phyloP scores from a whole-genome alignment of 2,797 vertebrate genomes.

The Pteropus rufus region DNA sequence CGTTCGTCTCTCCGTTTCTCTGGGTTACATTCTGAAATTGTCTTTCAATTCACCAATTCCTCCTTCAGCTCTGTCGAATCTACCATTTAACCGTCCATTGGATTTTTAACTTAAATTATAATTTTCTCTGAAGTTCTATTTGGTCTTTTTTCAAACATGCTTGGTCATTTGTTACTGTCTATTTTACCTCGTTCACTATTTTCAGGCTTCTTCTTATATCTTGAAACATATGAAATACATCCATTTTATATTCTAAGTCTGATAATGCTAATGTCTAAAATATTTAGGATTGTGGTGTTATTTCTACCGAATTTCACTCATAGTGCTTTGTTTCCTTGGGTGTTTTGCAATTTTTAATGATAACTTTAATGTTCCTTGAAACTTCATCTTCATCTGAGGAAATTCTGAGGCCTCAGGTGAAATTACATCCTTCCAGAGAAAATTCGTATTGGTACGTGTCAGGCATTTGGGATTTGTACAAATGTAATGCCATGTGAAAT shows the following conservation, averaged over 20 bases:
- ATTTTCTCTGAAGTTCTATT: not conserved
- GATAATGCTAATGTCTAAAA: not conserved
- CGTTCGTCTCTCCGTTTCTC: not conserved
- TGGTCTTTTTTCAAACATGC: not conserved
- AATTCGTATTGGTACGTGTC: not conserved
- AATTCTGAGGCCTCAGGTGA: not conserved
- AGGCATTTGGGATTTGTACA: not conserved
- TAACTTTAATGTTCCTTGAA: conserved; percentile 1
- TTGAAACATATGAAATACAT: not conserved
- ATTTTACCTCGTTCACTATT: not conserved
- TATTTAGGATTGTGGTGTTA: not conserved
- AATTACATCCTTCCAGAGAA: not conserved
- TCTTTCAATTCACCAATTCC: not conserved
- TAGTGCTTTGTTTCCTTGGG: not conserved
- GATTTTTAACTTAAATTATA: not conserved
- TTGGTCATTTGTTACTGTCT: not conserved
- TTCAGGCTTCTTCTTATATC: not conserved
- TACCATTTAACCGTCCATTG: not conserved
- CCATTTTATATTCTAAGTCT: not conserved
- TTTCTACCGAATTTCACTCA: not conserved
- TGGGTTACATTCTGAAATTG: not conserved
- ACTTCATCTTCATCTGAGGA: not conserved
- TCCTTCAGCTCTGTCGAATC: not conserved
- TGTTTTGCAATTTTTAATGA: not conserved
- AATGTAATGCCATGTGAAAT: not conserved